Evolutionary conservation across 1,140 invertebrate genomes (phyloP), one percentile per base, ranked within the genome.

Genomic region (Tyrophagus putrescentiae): DNA sequence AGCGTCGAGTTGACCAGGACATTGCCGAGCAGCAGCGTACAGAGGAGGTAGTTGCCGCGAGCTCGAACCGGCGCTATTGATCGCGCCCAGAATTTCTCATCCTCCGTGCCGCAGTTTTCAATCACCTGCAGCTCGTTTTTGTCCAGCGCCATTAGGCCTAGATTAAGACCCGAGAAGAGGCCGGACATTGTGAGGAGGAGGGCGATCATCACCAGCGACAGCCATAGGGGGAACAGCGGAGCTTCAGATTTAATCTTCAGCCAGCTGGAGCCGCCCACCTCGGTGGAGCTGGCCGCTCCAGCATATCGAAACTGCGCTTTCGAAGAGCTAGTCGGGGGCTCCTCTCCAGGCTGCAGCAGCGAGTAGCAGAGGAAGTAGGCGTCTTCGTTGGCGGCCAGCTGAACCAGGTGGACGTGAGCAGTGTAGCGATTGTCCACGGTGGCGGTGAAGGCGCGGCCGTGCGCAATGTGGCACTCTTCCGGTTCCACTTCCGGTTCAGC

Each of bases 1-100:
- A 98, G 85, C 16, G 88, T 86, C 0, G 88, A 93, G 74, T 98
- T 98, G 6, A 99, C 95, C 60, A 97, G 80, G 32, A 98, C 95
- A 72, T 99, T 98, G n/a, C 67, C 93, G 31, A 98, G 78, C 36
- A 99, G 73, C 66, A 98, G 86, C 29, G 80, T 79, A 76, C 95
- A 98, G 11, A 98, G 77, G 25, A 99, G 75, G 73, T 90, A 96
- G 76, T 98, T 98, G 44, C 95, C 95, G 68, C 89, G 83, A 69
- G 86, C 82, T 48, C 92, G 75, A 1, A 96, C 83, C 0, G 92
- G 91, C 70, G 86, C 80, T 63, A 97, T 96, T 28, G 81, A 82
- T 62, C 81, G 78, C 0, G 91, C 77, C 60, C 76, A 78, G 23
- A 61, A 65, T 45, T 72, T 69, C 64, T 78, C 77, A 1, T 65